Evolutionary conservation across 2,888 invertebrate genomes (phyloP).

Genomic region (Myopa tessellatipennis): DNA sequence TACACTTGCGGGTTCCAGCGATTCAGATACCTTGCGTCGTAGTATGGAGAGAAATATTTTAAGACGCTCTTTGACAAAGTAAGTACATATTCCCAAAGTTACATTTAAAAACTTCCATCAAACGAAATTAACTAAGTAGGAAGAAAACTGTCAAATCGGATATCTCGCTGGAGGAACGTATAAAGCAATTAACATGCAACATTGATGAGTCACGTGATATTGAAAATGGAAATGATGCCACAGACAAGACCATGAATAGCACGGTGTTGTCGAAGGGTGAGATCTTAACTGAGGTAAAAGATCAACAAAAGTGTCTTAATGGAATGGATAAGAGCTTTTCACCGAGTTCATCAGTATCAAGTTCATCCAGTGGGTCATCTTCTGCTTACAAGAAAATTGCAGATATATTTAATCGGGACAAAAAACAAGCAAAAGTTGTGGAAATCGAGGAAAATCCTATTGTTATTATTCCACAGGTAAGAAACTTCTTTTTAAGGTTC

Average conservation of each 20-base stretch:
- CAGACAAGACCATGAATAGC: slow-evolving; percentile 48
- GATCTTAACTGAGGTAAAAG: slow-evolving; percentile 77
- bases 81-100: slow-evolving; percentile 67
- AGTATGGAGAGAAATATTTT: slow-evolving; percentile 87
- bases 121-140: slow-evolving; percentile 46
- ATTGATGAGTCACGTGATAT: slow-evolving; percentile 76
- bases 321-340: slow-evolving; percentile 73
- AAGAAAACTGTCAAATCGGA: slow-evolving; percentile 70
- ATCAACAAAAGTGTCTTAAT: slow-evolving; percentile 64
- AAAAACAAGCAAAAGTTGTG: slow-evolving; percentile 68
- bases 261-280: slow-evolving; percentile 68
- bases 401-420: slow-evolving; percentile 67
- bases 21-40: slow-evolving; percentile 77
- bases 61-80: slow-evolving; percentile 81
- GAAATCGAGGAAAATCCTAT: slow-evolving; percentile 69
- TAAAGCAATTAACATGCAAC: slow-evolving; percentile 86
- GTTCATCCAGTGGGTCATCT: slow-evolving; percentile 72
- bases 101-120: background rate
- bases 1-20: slow-evolving; percentile 64
- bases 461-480: slow-evolving; percentile 68
- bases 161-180: slow-evolving; percentile 85
- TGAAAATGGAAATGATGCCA: slow-evolving; percentile 51
- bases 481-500: background rate
- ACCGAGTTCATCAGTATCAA: slow-evolving; percentile 71
- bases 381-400: slow-evolving; percentile 74